Percentiles rank a stretch among this genome's conserved stretches.
These are phyloP conservation scores for Sminthopsis crassicaudata DNA, from an alignment of 2,113 vertebrate species.

Conservation along the genomic window DNA sequence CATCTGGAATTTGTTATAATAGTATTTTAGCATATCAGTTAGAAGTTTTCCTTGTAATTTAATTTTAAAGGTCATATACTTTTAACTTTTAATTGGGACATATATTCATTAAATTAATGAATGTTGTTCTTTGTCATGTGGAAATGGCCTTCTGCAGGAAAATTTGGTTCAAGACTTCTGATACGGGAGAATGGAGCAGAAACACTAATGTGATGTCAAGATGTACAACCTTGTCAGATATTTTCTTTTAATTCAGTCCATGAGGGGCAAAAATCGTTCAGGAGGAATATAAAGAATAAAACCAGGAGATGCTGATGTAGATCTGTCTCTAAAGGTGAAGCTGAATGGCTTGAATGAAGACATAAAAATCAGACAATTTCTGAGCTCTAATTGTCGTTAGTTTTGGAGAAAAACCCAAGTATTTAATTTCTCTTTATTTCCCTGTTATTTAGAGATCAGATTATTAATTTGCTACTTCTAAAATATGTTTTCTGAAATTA, in stretches of 20 bases:
- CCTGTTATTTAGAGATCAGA: not conserved
- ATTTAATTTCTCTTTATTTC: not conserved
- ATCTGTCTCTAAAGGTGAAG: not conserved
- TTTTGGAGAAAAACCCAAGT: not conserved
- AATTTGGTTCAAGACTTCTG: not conserved
- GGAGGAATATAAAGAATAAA: not conserved
- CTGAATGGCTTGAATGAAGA: not conserved
- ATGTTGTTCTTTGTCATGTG: not conserved
- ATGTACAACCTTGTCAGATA: not conserved
- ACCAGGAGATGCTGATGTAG: not conserved
- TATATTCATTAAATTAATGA: not conserved
- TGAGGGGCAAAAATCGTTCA: not conserved
- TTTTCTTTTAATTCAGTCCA: not conserved
- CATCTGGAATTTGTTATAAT: not conserved
- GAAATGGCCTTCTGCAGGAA: not conserved
- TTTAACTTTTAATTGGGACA: not conserved
- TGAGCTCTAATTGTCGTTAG: not conserved
- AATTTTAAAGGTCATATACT: not conserved
- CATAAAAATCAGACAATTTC: not conserved
- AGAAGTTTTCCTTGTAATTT: not conserved
- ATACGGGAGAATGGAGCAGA: not conserved
- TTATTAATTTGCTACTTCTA: not conserved
- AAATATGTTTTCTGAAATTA: not conserved
- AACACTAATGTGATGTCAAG: not conserved
- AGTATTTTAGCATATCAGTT: not conserved